A percentile compares a stretch with the other conserved stretches of the same genome.
phyloP scores from a whole-genome alignment of 2,888 invertebrate genomes.

The Coenonympha arcania region DNA sequence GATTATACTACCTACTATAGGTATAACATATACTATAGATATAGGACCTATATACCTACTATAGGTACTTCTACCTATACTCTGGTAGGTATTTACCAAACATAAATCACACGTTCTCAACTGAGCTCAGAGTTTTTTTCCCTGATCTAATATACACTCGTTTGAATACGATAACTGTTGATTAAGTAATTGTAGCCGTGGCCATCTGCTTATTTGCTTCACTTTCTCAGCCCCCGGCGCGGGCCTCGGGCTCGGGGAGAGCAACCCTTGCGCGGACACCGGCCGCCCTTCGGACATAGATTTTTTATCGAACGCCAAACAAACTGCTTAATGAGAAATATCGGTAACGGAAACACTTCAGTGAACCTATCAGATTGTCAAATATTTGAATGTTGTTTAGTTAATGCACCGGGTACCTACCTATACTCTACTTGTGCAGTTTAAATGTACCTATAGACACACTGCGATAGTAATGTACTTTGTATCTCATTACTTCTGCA shows the following conservation, averaged over 20 bases:
- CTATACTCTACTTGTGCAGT: neutral
- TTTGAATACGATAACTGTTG: slow-evolving; percentile 68
- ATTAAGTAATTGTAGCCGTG: slow-evolving; percentile 63
- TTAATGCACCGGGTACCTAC: slow-evolving; percentile 1
- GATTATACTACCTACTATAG: no score
- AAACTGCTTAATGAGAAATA: slow-evolving; percentile 67
- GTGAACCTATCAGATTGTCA: slow-evolving; percentile 55
- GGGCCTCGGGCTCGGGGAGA: no score
- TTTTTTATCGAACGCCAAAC: slow-evolving; percentile 67
- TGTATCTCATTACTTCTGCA: no score
- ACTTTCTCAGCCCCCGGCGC: slow-evolving; percentile 40
- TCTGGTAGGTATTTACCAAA: neutral
- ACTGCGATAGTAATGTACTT: no score
- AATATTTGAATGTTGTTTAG: slow-evolving; percentile 50
- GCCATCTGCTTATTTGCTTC: slow-evolving; percentile 68
- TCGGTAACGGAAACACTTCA: slow-evolving; percentile 69
- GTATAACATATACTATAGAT: no score
- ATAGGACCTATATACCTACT: no score
- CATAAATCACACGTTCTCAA: neutral
- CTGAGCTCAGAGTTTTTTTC: neutral
- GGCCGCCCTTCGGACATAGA: slow-evolving; percentile 58
- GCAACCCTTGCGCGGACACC: slow-evolving; percentile 35
- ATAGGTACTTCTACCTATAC: no score
- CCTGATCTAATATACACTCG: slow-evolving; percentile 26
- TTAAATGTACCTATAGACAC: neutral